phyloP scores from a whole-genome alignment of 2,113 vertebrate species.

The Delphinus delphis region DNA sequence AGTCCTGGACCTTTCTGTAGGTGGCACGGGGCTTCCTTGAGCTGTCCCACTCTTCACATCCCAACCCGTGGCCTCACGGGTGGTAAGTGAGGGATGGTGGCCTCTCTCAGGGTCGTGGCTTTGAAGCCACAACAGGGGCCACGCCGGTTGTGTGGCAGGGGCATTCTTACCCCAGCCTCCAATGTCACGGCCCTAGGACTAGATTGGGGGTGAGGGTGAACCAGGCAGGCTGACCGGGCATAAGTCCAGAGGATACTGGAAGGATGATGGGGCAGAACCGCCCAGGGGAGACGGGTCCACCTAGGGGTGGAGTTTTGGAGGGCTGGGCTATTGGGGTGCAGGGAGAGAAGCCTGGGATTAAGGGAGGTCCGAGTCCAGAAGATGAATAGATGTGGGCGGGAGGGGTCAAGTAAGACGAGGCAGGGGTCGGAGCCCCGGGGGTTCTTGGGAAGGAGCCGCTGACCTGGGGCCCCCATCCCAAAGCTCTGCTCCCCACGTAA shows the following conservation, averaged over 20 bases:
- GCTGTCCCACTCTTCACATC: neutral
- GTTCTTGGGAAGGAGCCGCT: neutral
- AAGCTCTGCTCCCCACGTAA: neutral
- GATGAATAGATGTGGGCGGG: fast-evolving
- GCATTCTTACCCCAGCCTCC: too few species aligned
- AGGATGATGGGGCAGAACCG: fast-evolving
- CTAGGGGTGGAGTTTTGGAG: fast-evolving
- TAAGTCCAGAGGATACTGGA: neutral
- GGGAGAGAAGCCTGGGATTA: neutral
- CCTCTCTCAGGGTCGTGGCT: neutral
- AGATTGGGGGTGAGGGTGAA: neutral
- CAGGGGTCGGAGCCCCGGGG: fast-evolving
- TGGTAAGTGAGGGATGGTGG: neutral
- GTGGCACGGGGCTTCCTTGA: neutral
- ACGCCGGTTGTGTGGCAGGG: fast-evolving
- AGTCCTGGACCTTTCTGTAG: neutral
- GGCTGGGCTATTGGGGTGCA: neutral
- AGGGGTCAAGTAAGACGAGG: neutral
- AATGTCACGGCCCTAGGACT: neutral
- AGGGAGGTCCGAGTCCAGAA: neutral
- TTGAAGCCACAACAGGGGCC: neutral
- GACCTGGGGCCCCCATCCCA: neutral
- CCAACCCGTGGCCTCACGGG: fast-evolving
- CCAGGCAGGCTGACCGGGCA: neutral
- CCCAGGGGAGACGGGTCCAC: neutral